Evolutionary conservation across 2,113 vertebrate genomes (phyloP).

Genomic region (Notothenia coriiceps): DNA sequence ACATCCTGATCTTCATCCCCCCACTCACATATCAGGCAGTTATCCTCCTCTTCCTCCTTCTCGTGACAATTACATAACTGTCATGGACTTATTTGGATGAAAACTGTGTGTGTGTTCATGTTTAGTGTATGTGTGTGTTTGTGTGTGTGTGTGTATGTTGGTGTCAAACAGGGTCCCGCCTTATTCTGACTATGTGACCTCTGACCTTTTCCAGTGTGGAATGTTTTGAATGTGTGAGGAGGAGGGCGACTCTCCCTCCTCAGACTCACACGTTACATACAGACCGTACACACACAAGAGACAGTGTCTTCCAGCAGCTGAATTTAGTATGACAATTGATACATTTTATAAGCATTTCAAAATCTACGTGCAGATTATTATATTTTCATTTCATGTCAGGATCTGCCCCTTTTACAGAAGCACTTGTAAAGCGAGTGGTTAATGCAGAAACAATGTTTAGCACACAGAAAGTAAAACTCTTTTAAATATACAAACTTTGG

Average conservation of each 20-base stretch:
- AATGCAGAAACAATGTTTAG: background rate
- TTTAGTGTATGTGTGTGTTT: background rate
- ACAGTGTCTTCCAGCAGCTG: slow-evolving; percentile 40
- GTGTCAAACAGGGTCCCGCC: slow-evolving; percentile 50
- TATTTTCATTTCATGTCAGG: background rate
- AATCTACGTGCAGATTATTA: background rate
- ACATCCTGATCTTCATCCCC: slow-evolving; percentile 6
- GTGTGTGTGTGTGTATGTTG: slow-evolving; percentile 16
- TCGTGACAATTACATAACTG: slow-evolving; percentile 18
- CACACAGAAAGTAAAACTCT: background rate
- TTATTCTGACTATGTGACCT: slow-evolving; percentile 67
- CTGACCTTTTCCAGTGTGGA: slow-evolving; percentile 73
- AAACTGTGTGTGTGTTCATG: slow-evolving; percentile 5
- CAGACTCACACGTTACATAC: slow-evolving; percentile 23
- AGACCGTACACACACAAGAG: background rate
- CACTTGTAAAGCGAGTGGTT: slow-evolving; percentile 1
- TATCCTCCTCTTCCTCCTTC: slow-evolving; percentile 4
- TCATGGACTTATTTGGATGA: slow-evolving; percentile 17
- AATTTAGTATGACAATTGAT: slow-evolving; percentile 18
- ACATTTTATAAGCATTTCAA: slow-evolving; percentile 15
- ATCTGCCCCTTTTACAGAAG: background rate
- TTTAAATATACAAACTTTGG: background rate
- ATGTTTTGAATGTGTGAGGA: slow-evolving; percentile 77
- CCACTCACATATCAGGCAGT: slow-evolving; percentile 1
- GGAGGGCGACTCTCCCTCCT: slow-evolving; percentile 52